Evolutionary conservation across 1,140 invertebrate genomes (phyloP), one percentile per base, ranked within the genome.

Genomic region (Camponotus vicinus): DNA sequence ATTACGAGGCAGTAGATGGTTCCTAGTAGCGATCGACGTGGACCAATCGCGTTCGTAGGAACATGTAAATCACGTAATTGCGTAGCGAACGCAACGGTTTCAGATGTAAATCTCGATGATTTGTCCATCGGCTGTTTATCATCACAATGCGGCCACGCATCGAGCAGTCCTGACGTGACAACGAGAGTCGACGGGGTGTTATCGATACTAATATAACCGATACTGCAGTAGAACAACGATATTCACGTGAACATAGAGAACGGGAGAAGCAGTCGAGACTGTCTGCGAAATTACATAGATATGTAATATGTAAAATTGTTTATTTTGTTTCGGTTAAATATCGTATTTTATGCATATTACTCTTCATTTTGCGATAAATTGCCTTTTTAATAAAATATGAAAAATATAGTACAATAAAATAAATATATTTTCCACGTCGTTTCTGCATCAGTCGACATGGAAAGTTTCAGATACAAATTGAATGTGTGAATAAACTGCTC

Each of bases 111-210:
- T 90, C 88, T 89, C 70, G 87, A 87, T 89, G 86, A 89, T 90
- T 90, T 87, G 89, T 90, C 88, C 89, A 89, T 89, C 80, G 89
- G 73, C 88, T 89, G 86, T 90, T 89, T 87, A 90, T 90, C 88
- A 90, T 89, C 75, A 69, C 79, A 61, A 90, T 79, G 80, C 88
- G 59, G 34, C 73, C 64, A 78, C 73, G 52, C 61, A 55, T 89
- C 83, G 63, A 57, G 18, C 66, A 70, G 27, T 18, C 21, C 52
- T 75, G 70, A 89, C 71, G 84, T 73, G 85, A 89, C 88, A 86
- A 59, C 76, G 71, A 83, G 76, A 89, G 52, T 86, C 76, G 67
- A 86, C 77, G 79, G 27, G 55, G 55, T 61, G 55, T 83, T 83
- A 75, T 73, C 79, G 69, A 83, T 83, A 83, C 69, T 18, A 63